Evolutionary conservation across 2,113 vertebrate species (phyloP), one percentile per base, ranked within the genome.

Genomic region (Catharus bicknelli): DNA sequence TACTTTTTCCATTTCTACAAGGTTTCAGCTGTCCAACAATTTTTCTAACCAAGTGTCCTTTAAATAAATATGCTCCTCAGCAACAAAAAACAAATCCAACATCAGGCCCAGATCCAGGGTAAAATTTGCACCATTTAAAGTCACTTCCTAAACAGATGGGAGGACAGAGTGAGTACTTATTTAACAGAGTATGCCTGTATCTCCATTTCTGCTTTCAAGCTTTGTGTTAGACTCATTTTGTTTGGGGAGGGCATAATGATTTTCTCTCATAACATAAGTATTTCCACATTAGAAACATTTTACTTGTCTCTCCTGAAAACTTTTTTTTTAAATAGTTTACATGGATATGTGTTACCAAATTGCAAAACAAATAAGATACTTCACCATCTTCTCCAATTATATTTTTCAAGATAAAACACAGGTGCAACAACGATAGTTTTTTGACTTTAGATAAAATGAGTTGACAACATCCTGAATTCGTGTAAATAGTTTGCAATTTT

Each of bases 1-100:
- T 94, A 74, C 32, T 90, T 92, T 91, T 93, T 93, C 91, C 93
- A 83, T 81, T 96, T 92, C 66, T 79, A 64, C 76, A 58, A 64
- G 34, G 29, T 76, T 94, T 90, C 70, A 89, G 36, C 78, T 51
- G 73, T 82, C 92, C 86, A 93, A 85, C 32, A 66, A 5, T 75
- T 78, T 93, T 86, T 83, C 83, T 92, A 87, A 72, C 47, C 32
- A 58, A 78, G 34, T 76, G 86, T 76, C 74, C 67, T 92, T 88
- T 73, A 78, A 84, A 86, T 75, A 88, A 91, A 90, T 88, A 76
- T 59, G 81, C 34, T 74, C 78, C 45, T 84, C 77, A 83, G 70
- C 55, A 86, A 85, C 51, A 82, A 80, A 88, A 94, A 88, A 47
- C 63, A 94, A 83, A 81, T 62, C 51, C 13, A 1, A 84, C 69